Base-by-base conservation (phyloP, 2,113 vertebrate species). In the Protomyctophum bolini region DNA sequence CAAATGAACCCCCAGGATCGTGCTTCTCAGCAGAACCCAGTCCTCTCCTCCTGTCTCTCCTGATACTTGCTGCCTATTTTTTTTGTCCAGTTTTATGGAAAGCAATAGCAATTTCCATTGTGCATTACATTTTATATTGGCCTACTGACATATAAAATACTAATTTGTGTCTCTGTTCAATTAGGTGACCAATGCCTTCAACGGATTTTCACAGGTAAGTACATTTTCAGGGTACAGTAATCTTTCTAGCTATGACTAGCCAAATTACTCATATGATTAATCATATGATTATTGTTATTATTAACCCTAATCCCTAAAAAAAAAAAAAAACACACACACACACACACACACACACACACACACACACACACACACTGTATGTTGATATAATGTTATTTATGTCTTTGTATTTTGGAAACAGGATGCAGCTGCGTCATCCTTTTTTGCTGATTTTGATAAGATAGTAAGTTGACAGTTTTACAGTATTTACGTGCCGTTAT, bases 181-280 rank as follows among this genome's bases (percentile, higher is more conserved):
- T 87, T 87, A 97, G 95, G 93, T 89, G 73, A 81, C 94, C 75
- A 91, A 89, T 82, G 88, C 94, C 51, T 95, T 96, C 90, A 96
- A 97, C 89, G 94, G 94, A 94, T 94, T 96, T 77, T 81, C 92
- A 48, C 94, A 96, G 94, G 95, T 98, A 93, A 94, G 85, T 59
- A 41, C 33, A 41, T 41, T 41, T 41, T 3, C 33, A 41, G 33
- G 33, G 5, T 33, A 11, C 51, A 12, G 51, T 10, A 54, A 52
- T 11, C 51, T 52, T 4, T 52, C 51, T 52, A 21, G 51, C 51
- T 52, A 52, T 49, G 7, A 49, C 48, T 49, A 49, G 48, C 48
- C 6, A 6, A 49, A 6, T 6, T 49, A 8, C 48, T 10, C 6
- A 10, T 50, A 50, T 50, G 2, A 66, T 14, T 64, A 33, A 2